Percentiles rank a stretch among this genome's conserved stretches.
These are phyloP conservation scores for Platorchestia sp. DNA, from an alignment of 1,140 invertebrate genomes.

Conservation along the genomic window DNA sequence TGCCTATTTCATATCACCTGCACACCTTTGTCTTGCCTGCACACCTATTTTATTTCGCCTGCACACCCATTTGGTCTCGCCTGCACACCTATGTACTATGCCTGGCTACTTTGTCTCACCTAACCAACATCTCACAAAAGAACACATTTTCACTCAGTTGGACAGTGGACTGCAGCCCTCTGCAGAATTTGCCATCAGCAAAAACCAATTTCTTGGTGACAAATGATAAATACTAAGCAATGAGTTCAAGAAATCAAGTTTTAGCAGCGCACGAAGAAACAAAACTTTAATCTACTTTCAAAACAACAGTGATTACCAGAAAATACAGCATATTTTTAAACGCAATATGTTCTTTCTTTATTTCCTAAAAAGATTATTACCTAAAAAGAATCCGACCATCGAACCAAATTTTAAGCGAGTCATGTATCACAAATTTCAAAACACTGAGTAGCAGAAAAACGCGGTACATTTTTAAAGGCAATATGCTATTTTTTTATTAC, in stretches of 20 bases:
- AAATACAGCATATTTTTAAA: background rate
- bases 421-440: background rate
- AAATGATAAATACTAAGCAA: background rate
- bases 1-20: too few relatives aligned
- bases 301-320: background rate
- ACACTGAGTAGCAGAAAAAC: too few relatives aligned
- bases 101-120: too few relatives aligned
- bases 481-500: too few relatives aligned
- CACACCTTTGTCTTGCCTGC: too few relatives aligned
- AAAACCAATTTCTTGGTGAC: background rate
- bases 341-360: background rate
- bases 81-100: too few relatives aligned
- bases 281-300: background rate
- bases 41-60: too few relatives aligned
- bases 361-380: too few relatives aligned
- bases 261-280: background rate
- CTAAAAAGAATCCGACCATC: background rate
- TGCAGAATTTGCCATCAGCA: background rate
- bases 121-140: background rate
- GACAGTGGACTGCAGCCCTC: background rate
- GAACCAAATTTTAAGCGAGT: background rate
- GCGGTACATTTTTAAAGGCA: too few relatives aligned
- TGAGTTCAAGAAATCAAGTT: background rate
- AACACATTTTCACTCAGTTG: background rate
- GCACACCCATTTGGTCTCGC: too few relatives aligned